phyloP scores from a whole-genome alignment of 2,888 invertebrate species.

The Polylopha cassiicola region DNA sequence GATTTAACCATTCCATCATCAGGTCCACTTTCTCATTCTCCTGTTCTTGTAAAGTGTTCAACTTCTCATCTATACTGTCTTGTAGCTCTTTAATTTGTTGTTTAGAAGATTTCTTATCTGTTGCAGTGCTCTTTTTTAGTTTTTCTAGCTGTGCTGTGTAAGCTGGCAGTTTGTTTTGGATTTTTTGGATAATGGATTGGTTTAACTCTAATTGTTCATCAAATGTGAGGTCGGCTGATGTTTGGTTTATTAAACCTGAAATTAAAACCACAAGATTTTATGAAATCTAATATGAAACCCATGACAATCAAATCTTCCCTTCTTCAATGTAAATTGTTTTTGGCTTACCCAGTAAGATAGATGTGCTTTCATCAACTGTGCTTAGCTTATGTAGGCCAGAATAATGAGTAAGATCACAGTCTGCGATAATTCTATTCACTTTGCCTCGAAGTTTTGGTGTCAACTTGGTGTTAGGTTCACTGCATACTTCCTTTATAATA shows the following conservation, averaged over 20 bases:
- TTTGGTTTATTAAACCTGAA: conserved; percentile 59
- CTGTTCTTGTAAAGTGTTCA: conserved; percentile 53
- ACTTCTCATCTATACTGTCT: conserved; percentile 52
- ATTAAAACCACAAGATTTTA: conserved; percentile 19
- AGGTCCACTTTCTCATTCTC: conserved; percentile 62
- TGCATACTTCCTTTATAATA: conserved; percentile 57
- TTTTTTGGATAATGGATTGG: conserved; percentile 54
- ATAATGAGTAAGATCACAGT: conserved; percentile 59
- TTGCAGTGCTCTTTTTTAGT: conserved; percentile 35
- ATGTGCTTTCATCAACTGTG: conserved; percentile 60
- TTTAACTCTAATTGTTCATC: conserved; percentile 67
- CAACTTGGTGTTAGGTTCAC: conserved; percentile 40
- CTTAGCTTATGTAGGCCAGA: conserved; percentile 61
- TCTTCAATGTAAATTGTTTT: not conserved
- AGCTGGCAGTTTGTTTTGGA: conserved; percentile 52
- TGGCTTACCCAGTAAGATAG: conserved; percentile 55
- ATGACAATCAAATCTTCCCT: not conserved
- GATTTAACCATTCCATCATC: conserved; percentile 69
- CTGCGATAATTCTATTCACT: conserved; percentile 59
- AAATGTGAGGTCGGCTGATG: conserved; percentile 53
- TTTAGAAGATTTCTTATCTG: conserved; percentile 35
- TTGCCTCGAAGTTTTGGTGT: conserved; percentile 52
- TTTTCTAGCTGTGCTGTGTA: conserved; percentile 49
- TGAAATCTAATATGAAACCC: not conserved
- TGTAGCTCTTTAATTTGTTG: conserved; percentile 50